A percentile compares a stretch with the other conserved stretches of the same genome.
phyloP scores from a whole-genome alignment of 1,140 invertebrate species.

The Formica exsecta region DNA sequence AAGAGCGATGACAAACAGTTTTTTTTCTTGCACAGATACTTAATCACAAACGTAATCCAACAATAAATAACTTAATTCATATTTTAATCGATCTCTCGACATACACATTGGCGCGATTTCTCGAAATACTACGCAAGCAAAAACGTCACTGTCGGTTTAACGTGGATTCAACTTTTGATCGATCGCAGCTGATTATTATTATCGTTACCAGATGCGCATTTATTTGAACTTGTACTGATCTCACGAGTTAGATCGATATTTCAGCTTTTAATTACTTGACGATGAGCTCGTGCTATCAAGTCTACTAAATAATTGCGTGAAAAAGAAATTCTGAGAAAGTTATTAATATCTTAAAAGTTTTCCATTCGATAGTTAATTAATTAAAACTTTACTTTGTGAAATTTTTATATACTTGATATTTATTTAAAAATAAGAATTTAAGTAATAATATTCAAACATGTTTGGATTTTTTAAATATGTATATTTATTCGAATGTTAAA shows the following conservation, averaged over 20 bases:
- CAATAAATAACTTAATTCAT: slow-evolving; percentile 22
- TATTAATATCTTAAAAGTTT: background rate
- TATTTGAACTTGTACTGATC: background rate
- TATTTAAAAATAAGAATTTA: slow-evolving; percentile 1
- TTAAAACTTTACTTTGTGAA: background rate
- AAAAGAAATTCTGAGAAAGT: background rate
- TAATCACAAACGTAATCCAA: slow-evolving; percentile 36
- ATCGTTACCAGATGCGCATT: background rate
- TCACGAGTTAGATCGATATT: slow-evolving; percentile 5
- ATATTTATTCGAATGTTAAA: background rate
- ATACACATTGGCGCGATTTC: background rate
- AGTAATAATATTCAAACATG: background rate
- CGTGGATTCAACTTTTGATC: background rate
- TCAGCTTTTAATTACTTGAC: slow-evolving; percentile 1
- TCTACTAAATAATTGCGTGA: background rate
- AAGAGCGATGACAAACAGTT: slow-evolving; percentile 18
- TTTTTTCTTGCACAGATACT: slow-evolving; percentile 29
- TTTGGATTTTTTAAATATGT: background rate
- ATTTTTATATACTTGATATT: background rate
- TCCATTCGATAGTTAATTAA: background rate
- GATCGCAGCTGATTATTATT: slow-evolving; percentile 1
- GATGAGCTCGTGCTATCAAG: background rate
- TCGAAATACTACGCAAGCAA: background rate
- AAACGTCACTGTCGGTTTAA: background rate
- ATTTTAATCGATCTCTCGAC: slow-evolving; percentile 2